These are phyloP conservation scores for Piprites chloris DNA, from an alignment of 2,113 vertebrate species.

Conservation along the genomic window DNA sequence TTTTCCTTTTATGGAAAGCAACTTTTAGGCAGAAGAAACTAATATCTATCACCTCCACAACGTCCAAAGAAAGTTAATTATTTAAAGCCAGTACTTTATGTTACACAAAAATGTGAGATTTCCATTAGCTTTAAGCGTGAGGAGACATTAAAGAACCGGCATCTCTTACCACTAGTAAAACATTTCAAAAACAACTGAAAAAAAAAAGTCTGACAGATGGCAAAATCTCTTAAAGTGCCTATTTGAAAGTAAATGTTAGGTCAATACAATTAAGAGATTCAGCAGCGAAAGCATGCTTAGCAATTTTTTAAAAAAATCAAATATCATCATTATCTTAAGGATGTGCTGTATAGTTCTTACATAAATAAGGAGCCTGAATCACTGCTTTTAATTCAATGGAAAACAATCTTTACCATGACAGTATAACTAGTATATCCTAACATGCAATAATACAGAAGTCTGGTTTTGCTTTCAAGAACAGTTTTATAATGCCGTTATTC, in stretches of 20 bases:
- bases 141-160: background rate
- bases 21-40: background rate
- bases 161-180: background rate
- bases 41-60: background rate
- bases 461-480: background rate
- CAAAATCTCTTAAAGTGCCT: background rate
- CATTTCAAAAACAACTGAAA: slow-evolving; percentile 4
- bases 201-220: slow-evolving; percentile 39
- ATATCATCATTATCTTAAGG: background rate
- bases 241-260: slow-evolving; percentile 49
- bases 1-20: background rate
- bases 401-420: background rate
- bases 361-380: background rate
- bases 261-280: slow-evolving; percentile 47
- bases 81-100: background rate
- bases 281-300: background rate
- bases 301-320: background rate
- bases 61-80: background rate
- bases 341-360: background rate
- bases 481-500: background rate
- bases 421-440: background rate
- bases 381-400: background rate
- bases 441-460: background rate
- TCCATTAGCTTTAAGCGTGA: background rate
- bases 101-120: background rate